Conservation (phyloP, 1,140 invertebrate species). For the Drosophila punjabiensis region DNA sequence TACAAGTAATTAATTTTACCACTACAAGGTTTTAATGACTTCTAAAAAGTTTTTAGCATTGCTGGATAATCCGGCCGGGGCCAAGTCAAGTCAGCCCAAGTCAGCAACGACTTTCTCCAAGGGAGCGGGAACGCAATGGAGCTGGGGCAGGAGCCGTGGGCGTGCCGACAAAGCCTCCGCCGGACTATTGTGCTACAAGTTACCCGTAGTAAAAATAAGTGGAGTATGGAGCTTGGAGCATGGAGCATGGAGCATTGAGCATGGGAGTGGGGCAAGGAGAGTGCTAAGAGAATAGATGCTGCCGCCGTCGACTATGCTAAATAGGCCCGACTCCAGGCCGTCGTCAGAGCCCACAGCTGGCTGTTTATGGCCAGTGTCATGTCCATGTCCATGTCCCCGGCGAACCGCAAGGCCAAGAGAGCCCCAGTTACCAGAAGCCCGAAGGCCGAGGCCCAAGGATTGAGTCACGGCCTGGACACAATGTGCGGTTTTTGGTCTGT, state of each 20-base stretch:
- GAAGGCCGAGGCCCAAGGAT: constrained; percentile 39
- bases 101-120: constrained; percentile 45
- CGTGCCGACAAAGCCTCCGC: constrained; percentile 74
- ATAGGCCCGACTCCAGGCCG: constrained; percentile 34
- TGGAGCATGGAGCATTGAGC: neutral
- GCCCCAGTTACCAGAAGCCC: constrained; percentile 8
- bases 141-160: constrained; percentile 37
- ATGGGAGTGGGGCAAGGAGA: constrained; percentile 8
- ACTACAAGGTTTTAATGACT: constrained; percentile 85
- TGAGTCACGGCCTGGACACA: constrained; percentile 69
- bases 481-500: constrained; percentile 77
- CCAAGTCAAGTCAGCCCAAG: constrained; percentile 57
- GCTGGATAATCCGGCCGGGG: constrained; percentile 77
- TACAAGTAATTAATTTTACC: constrained; percentile 85
- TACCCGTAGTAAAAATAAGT: constrained; percentile 64
- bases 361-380: constrained; percentile 54
- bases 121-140: neutral
- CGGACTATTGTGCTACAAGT: constrained; percentile 78
- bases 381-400: constrained; percentile 53
- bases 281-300: constrained; percentile 33
- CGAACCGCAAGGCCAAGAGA: constrained; percentile 63
- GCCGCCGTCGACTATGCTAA: constrained; percentile 37
- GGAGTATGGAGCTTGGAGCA: constrained; percentile 19
- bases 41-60: constrained; percentile 84
- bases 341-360: constrained; percentile 31